These are phyloP conservation scores for Bubo scandiacus DNA, from an alignment of 2,113 vertebrate species.

Conservation along the genomic window DNA sequence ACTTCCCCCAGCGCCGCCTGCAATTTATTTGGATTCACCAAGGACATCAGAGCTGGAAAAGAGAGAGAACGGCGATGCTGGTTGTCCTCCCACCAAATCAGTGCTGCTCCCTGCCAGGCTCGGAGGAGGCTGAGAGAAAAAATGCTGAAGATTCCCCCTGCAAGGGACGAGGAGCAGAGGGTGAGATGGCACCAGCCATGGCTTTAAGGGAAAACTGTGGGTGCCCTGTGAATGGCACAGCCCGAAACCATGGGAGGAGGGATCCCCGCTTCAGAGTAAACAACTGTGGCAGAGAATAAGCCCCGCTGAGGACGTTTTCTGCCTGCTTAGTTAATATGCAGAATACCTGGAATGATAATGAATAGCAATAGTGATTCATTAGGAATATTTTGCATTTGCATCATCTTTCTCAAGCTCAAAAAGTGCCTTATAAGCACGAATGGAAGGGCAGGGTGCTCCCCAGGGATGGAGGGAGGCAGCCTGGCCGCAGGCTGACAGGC, in stretches of 20 bases:
- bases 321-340: slow-evolving; percentile 7
- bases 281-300: background rate
- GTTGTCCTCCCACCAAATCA: background rate
- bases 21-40: background rate
- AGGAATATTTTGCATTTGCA: background rate
- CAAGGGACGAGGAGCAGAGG: background rate
- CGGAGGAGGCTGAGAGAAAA: background rate
- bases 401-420: background rate
- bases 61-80: background rate
- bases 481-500: accelerated
- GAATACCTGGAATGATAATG: background rate
- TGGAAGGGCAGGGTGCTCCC: background rate
- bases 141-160: background rate
- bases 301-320: background rate
- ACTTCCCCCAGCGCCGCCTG: background rate
- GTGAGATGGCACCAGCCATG: background rate
- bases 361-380: background rate
- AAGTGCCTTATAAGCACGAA: background rate
- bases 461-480: background rate
- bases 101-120: background rate
- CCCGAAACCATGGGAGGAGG: background rate
- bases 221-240: background rate
- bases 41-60: background rate
- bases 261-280: background rate
- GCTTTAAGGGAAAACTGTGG: background rate